A percentile compares a stretch with the other conserved stretches of the same genome.
These are phyloP conservation scores for Strigamia transsilvanica DNA, from an alignment of 2,888 invertebrate genomes.

Conservation along the genomic window DNA sequence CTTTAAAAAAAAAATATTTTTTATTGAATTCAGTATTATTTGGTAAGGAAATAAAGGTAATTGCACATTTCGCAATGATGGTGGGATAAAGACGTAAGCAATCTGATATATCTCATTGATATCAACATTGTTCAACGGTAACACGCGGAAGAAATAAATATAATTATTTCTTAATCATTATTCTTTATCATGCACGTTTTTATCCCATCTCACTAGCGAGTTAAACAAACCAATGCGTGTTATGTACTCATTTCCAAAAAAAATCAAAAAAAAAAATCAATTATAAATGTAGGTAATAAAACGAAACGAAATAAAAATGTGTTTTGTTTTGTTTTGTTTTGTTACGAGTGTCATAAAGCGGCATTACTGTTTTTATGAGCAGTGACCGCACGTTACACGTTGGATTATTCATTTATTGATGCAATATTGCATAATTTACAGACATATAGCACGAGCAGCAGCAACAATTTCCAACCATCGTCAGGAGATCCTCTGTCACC, in stretches of 20 bases:
- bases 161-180: no score
- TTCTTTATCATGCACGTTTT: no score
- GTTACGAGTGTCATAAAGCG: background rate
- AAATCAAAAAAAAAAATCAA: background rate
- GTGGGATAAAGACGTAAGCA: no score
- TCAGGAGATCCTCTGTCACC: conserved; percentile 54
- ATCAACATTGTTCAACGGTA: no score
- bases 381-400: background rate
- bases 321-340: background rate
- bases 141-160: no score
- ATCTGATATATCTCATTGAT: no score
- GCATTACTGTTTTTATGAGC: background rate
- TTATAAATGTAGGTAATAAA: background rate
- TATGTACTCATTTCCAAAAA: background rate
- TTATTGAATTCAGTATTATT: no score
- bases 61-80: no score
- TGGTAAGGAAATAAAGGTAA: no score
- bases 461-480: conserved; percentile 15
- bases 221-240: no score
- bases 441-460: conserved; percentile 48
- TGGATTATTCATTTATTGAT: conserved; percentile 18
- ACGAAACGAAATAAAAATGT: background rate
- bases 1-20: no score
- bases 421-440: background rate
- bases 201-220: no score